Base-by-base conservation (phyloP, 2,113 vertebrate genomes). In the Caloenas nicobarica region DNA sequence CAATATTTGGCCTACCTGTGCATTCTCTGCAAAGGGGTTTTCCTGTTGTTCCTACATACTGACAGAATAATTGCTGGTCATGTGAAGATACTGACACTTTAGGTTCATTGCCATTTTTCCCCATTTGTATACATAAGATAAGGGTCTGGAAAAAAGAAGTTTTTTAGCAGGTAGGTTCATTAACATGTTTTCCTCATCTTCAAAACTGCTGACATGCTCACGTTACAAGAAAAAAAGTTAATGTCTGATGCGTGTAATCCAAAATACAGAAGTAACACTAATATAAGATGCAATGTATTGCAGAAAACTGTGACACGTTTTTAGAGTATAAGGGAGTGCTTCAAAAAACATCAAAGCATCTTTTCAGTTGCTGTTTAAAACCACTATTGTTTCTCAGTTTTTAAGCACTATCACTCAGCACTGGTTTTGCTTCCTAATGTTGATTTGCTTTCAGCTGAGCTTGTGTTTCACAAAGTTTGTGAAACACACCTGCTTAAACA, bases 361-460 rank as follows among this genome's bases (percentile, higher is more conserved):
- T 91, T 93, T 94, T 95, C 96, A 95, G 93, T 79, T 96, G 91
- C 72, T 96, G 58, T 93, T 97, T 91, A 96, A 93, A 97, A 92
- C 74, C 91, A 92, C 73, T 96, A 71, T 84, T 84, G 91, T 89
- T 86, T 97, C 79, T 68, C 93, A 81, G 69, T 95, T 94, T 95
- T 95, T 91, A 93, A 88, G 88, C 84, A 93, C 96, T 97, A 97
- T 97, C 97, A 95, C 81, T 96, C 95, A 95, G 84, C 89, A 91
- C 70, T 86, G 73, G 70, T 98, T 97, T 97, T 97, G 86, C 89
- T 97, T 97, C 86, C 91, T 90, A 97, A 68, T 94, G 88, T 77
- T 96, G 92, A 93, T 93, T 93, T 96, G 85, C 74, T 97, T 95
- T 93, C 81, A 96, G 96, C 82, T 93, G 90, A 96, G 86, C 34